Evolutionary conservation across 2,888 invertebrate genomes (phyloP).

Genomic region (Watsonalla binaria): DNA sequence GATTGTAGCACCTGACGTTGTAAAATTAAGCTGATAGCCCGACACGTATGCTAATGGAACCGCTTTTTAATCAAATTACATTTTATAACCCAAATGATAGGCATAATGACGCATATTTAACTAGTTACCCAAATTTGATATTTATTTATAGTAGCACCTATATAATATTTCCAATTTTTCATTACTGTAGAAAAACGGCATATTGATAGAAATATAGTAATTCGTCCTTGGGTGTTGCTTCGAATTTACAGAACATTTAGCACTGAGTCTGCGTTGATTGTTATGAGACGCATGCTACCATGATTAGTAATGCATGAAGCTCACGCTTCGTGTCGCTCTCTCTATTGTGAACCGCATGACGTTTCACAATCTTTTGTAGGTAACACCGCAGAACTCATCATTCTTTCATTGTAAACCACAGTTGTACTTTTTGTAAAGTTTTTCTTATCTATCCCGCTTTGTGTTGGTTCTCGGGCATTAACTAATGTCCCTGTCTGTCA

Average conservation of each 20-base stretch:
- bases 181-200: too few relatives aligned
- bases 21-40: too few relatives aligned
- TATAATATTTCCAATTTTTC: too few relatives aligned
- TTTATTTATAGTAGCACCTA: too few relatives aligned
- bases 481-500: constrained; percentile 65
- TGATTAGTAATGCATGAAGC: constrained; percentile 65
- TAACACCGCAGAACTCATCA: constrained; percentile 43
- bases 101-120: too few relatives aligned
- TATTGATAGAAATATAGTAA: too few relatives aligned
- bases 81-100: neutral
- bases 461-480: constrained; percentile 49
- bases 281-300: constrained; percentile 44
- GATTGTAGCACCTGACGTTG: too few relatives aligned
- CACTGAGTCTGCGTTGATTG: constrained; percentile 21
- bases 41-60: constrained; percentile 19
- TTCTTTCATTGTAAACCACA: constrained; percentile 50
- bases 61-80: constrained; percentile 13
- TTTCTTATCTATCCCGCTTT: constrained; percentile 49
- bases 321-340: constrained; percentile 61
- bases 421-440: constrained; percentile 49
- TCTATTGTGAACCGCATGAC: constrained; percentile 64
- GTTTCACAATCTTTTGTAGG: constrained; percentile 65
- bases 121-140: too few relatives aligned
- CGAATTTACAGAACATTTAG: constrained; percentile 15
- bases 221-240: constrained; percentile 8